Conservation (phyloP, 2,113 vertebrate species). For the Mustela nigripes region DNA sequence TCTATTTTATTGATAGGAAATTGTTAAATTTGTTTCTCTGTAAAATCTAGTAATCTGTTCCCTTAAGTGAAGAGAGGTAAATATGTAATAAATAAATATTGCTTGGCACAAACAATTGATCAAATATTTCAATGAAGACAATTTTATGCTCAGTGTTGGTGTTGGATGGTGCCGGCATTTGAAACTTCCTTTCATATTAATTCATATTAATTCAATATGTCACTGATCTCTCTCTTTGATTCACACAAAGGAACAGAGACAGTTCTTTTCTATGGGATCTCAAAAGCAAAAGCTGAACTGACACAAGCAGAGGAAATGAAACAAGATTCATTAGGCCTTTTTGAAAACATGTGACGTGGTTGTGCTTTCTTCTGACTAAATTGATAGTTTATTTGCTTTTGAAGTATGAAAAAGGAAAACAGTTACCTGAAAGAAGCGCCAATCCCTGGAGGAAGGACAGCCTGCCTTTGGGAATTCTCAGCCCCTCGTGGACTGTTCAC, state of each 20-base stretch:
- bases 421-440: slow-evolving; percentile 48
- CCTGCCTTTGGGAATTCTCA: slow-evolving; percentile 22
- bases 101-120: slow-evolving; percentile 72
- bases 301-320: slow-evolving; percentile 35
- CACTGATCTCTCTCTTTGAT: slow-evolving; percentile 64
- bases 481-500: neutral
- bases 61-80: slow-evolving; percentile 62
- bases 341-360: slow-evolving; percentile 11
- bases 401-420: neutral
- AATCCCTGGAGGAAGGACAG: neutral
- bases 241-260: slow-evolving; percentile 39
- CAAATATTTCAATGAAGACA: slow-evolving; percentile 63
- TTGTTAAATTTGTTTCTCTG: slow-evolving; percentile 36
- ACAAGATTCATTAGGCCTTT: slow-evolving; percentile 37
- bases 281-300: slow-evolving; percentile 54
- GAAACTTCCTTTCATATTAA: slow-evolving; percentile 55
- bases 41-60: slow-evolving; percentile 20
- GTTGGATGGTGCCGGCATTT: slow-evolving; percentile 14
- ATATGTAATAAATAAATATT: slow-evolving; percentile 66
- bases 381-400: slow-evolving; percentile 29
- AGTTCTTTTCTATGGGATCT: slow-evolving; percentile 24
- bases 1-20: slow-evolving; percentile 61
- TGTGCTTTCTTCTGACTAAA: slow-evolving; percentile 49
- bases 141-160: slow-evolving; percentile 46
- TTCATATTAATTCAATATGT: slow-evolving; percentile 45